A percentile compares a stretch with the other conserved stretches of the same genome.
These are phyloP conservation scores for Oligia latruncula DNA, from an alignment of 2,888 invertebrate genomes.

Conservation along the genomic window DNA sequence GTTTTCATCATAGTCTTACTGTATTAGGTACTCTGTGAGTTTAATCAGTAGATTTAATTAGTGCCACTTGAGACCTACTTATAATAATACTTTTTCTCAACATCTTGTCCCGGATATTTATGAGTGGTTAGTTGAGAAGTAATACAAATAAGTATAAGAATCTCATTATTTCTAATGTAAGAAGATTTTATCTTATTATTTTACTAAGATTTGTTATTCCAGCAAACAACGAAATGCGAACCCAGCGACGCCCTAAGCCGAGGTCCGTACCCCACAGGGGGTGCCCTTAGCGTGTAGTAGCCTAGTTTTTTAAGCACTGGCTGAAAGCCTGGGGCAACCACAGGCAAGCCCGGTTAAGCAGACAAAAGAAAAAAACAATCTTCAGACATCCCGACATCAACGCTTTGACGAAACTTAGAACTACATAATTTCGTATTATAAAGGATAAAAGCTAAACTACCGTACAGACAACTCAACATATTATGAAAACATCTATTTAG, in stretches of 20 bases:
- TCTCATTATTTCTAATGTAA: constrained; percentile 52
- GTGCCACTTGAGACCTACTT: constrained; percentile 52
- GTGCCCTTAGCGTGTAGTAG: no score
- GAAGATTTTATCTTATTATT: constrained; percentile 19
- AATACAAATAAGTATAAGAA: constrained; percentile 57
- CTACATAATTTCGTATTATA: not conserved
- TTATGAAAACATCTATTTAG: constrained; percentile 18
- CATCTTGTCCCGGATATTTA: constrained; percentile 45
- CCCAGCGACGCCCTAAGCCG: no score
- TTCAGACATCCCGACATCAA: no score
- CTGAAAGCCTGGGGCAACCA: no score
- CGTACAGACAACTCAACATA: not conserved
- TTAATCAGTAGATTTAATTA: constrained; percentile 60
- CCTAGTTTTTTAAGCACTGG: no score
- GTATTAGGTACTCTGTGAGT: constrained; percentile 15
- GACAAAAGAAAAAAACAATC: no score
- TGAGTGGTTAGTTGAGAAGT: constrained; percentile 49
- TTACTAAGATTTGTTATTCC: not conserved
- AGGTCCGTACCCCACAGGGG: no score
- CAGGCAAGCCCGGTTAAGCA: no score
- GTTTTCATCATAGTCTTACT: not conserved
- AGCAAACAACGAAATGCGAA: no score
- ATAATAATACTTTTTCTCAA: constrained; percentile 42
- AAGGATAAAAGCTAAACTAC: constrained; percentile 17
- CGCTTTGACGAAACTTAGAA: not conserved